Percentiles rank a stretch among this genome's conserved stretches.
phyloP scores from a whole-genome alignment of 2,888 invertebrate genomes.

The Crematogaster levior region DNA sequence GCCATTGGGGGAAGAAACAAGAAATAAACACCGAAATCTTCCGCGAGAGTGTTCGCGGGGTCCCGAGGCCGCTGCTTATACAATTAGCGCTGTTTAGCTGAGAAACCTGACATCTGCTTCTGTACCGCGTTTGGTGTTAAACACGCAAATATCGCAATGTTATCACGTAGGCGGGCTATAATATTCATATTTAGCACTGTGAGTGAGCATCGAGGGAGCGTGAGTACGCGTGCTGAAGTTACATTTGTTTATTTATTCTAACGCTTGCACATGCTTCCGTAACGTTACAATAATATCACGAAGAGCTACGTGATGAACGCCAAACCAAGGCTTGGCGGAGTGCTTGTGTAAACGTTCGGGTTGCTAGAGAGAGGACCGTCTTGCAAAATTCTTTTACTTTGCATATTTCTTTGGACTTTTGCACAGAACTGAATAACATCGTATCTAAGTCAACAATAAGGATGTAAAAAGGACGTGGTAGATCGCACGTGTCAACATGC shows the following conservation, averaged over 20 bases:
- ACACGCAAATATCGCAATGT: neutral
- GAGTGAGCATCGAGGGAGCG: neutral
- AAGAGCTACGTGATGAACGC: neutral
- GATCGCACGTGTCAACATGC: constrained; percentile 22
- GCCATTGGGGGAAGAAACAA: neutral
- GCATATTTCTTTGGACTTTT: neutral
- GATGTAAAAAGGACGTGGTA: neutral
- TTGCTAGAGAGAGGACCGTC: neutral
- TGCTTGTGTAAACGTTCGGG: neutral
- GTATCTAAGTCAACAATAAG: neutral
- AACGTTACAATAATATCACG: neutral
- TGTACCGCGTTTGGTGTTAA: no score
- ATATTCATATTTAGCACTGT: constrained; percentile 1
- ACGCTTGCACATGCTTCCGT: constrained; percentile 19
- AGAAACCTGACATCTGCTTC: neutral
- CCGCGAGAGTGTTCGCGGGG: neutral
- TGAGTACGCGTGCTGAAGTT: neutral
- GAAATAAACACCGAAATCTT: constrained; percentile 33
- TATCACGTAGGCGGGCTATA: neutral
- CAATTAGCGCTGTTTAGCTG: neutral
- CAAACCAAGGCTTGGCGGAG: neutral
- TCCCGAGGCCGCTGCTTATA: neutral
- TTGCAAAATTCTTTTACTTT: neutral
- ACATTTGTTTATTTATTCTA: constrained; percentile 31
- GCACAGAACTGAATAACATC: neutral